Percentiles rank a stretch among this genome's conserved stretches.
These are phyloP conservation scores for Danaus melanippus DNA, from an alignment of 1,140 invertebrate species.

Conservation along the genomic window DNA sequence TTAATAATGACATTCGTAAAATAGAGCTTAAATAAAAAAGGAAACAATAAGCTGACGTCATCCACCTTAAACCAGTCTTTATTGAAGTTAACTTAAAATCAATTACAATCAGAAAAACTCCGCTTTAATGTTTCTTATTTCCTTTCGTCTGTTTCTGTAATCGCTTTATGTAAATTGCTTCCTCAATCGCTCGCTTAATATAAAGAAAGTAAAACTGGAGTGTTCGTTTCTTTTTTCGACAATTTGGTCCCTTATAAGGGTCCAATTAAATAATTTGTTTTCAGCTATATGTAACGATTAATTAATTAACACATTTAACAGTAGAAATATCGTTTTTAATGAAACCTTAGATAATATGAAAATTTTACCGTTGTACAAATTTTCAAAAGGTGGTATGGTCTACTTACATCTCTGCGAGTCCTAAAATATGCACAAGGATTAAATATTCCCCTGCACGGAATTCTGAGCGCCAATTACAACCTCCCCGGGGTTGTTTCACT, in stretches of 20 bases:
- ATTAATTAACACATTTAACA: not conserved
- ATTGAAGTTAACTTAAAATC: slow-evolving; percentile 16
- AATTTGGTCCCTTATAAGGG: too few species aligned
- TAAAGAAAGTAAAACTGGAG: slow-evolving; percentile 3
- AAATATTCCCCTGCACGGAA: slow-evolving; percentile 20
- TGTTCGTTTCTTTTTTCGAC: too few species aligned
- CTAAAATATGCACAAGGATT: slow-evolving; percentile 27
- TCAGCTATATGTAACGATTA: not conserved
- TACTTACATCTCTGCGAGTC: slow-evolving; percentile 3
- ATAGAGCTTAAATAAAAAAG: too few species aligned
- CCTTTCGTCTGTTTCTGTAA: slow-evolving; percentile 14
- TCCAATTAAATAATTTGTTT: not conserved
- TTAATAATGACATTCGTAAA: too few species aligned
- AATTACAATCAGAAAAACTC: slow-evolving; percentile 20
- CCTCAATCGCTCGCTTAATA: slow-evolving; percentile 8
- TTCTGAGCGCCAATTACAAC: slow-evolving; percentile 32
- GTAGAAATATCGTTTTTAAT: not conserved
- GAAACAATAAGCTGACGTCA: too few species aligned
- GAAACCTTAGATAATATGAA: not conserved
- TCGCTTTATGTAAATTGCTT: slow-evolving; percentile 17
- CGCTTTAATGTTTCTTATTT: slow-evolving; percentile 10
- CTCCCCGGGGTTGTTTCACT: slow-evolving; percentile 22
- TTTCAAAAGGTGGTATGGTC: slow-evolving; percentile 3
- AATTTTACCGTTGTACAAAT: slow-evolving; percentile 1
- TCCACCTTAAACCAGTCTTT: too few species aligned